Base-by-base conservation (phyloP, 2,797 vertebrate genomes). In the Apodemus agrarius region DNA sequence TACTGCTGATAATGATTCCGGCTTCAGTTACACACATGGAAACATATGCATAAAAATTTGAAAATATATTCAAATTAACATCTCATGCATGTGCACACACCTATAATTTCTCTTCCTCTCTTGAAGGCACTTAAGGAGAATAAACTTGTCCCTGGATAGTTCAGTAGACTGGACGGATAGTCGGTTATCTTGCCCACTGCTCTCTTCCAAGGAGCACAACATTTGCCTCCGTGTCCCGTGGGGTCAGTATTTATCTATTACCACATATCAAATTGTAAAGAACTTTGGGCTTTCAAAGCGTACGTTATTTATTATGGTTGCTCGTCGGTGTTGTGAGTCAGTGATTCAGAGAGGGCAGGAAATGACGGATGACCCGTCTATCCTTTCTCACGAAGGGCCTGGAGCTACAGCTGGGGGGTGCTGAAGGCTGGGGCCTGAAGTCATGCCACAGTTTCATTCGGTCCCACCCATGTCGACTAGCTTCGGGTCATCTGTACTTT, bases 381-480 rank as follows among this genome's bases (percentile, higher is more conserved):
- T n/a, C 81, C 26, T 79, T 52, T 37, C 52, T 81, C 26, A 52
- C 16, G 65, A 6, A 61, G 4, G 52, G 21, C 31, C n/a, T 74
- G 22, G 5, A 29, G 74, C 59, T 59, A 26, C 11, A 26, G 17
- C 37, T 22, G 19, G 81, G 74, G 76, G 49, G 79, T 16, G 43
- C 54, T 65, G 54, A 54, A 72, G 61, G 1, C 34, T 74, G 10
- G 81, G 3, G n/a, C 7, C 63, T 87, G 29, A 65, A 69, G 34
- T 74, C 49, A 54, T 9, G 21, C 13, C 13, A 1, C 52, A 54
- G n/a, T 16, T 34, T 37, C 57, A 46, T 31, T 34, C 54, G n/a
- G 19, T 54, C n/a, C 21, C 0, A 6, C n/a, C 16, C 0, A 6
- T 2, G 1, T 21, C 57, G 85, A 6, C 82, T 54, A 52, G 17